These are phyloP conservation scores for Bagarius yarrelli DNA, from an alignment of 2,113 vertebrate genomes.

Conservation along the genomic window DNA sequence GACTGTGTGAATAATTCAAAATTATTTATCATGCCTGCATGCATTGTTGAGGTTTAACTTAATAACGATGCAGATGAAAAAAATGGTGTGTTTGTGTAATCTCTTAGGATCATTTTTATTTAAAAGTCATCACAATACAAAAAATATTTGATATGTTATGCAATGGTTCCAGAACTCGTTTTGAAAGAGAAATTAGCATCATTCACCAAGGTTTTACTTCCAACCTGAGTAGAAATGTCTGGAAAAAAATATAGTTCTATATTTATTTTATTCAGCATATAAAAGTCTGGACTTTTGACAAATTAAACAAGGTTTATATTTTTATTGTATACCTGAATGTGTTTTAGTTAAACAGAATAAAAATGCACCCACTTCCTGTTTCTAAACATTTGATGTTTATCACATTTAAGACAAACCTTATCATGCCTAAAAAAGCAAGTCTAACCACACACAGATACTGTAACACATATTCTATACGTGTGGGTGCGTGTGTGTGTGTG, in stretches of 20 bases:
- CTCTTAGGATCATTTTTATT: not conserved
- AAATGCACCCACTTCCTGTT: not conserved
- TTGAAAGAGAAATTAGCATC: not conserved
- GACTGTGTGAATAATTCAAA: conserved; percentile 24
- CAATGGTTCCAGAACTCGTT: not conserved
- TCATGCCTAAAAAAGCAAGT: not conserved
- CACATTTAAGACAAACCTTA: not conserved
- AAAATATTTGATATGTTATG: not conserved
- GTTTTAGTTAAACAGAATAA: not conserved
- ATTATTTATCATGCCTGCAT: conserved; percentile 9
- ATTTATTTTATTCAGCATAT: not conserved
- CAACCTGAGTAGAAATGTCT: not conserved
- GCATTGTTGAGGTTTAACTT: conserved; percentile 19
- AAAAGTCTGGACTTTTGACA: not conserved
- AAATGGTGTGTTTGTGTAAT: not conserved
- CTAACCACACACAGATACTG: not conserved
- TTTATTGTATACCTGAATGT: not conserved
- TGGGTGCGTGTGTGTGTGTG: not conserved
- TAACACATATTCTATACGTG: not conserved
- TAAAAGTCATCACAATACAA: not conserved
- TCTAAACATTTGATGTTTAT: not conserved
- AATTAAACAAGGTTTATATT: not conserved
- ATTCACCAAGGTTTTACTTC: not conserved
- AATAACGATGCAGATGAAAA: not conserved
- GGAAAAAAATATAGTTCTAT: no score